phyloP scores from a whole-genome alignment of 2,888 invertebrate species.

The Conchocele bisecta region DNA sequence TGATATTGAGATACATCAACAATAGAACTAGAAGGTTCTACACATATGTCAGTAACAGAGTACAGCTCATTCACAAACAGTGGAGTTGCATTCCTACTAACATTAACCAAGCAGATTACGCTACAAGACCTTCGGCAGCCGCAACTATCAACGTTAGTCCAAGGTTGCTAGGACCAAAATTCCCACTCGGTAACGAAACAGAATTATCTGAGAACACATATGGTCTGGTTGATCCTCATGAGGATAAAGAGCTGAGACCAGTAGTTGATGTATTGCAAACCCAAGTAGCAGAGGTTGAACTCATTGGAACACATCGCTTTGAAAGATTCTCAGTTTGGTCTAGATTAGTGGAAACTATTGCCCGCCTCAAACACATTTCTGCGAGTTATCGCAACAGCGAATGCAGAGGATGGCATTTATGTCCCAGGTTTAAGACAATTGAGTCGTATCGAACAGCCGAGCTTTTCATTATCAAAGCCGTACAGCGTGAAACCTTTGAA shows the following conservation, averaged over 20 bases:
- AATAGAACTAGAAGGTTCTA: background rate
- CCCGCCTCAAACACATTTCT: conserved; percentile 14
- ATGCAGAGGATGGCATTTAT: background rate
- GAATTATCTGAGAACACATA: background rate
- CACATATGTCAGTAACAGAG: conserved; percentile 33
- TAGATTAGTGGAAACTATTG: background rate
- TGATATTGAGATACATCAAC: conserved; percentile 10
- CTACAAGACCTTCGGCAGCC: background rate
- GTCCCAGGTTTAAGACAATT: background rate
- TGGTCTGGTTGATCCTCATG: background rate
- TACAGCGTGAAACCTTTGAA: too few relatives aligned
- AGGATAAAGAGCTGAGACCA: background rate
- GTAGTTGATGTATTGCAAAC: background rate
- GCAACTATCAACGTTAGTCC: background rate
- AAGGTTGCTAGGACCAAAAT: background rate
- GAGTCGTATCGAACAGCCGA: background rate
- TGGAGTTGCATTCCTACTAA: background rate
- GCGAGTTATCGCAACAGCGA: background rate
- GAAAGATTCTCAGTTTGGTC: conserved; percentile 12
- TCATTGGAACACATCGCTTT: background rate
- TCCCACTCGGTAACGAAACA: background rate
- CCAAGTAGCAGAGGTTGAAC: background rate
- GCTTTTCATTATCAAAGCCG: conserved; percentile 69
- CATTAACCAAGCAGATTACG: conserved; percentile 14
- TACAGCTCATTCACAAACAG: conserved; percentile 13